phyloP scores from a whole-genome alignment of 2,888 invertebrate species.

The Abrostola triplasia region DNA sequence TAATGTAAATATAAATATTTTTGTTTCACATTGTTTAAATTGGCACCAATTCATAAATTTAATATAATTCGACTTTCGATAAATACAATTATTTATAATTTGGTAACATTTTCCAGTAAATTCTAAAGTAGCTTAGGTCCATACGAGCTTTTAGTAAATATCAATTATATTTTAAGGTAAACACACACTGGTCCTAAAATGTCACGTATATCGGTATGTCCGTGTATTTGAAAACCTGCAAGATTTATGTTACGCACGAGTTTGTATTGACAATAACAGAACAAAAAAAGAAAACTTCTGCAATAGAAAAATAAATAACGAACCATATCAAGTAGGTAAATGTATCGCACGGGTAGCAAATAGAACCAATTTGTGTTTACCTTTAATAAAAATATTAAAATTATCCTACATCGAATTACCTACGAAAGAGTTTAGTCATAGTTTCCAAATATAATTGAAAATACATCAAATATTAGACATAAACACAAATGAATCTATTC shows the following conservation, averaged over 20 bases:
- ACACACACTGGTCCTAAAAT: slow-evolving; percentile 1
- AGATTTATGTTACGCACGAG: too few species aligned
- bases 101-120: slow-evolving; percentile 38
- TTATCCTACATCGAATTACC: slow-evolving; percentile 30
- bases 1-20: slow-evolving; percentile 36
- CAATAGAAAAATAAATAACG: too few species aligned
- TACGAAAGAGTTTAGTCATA: slow-evolving; percentile 60
- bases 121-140: slow-evolving; percentile 37
- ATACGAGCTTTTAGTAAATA: slow-evolving; percentile 35
- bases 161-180: slow-evolving; percentile 22
- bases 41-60: slow-evolving; percentile 76
- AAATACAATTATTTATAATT: slow-evolving; percentile 39
- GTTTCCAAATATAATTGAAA: slow-evolving; percentile 56
- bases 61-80: slow-evolving; percentile 55
- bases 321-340: too few species aligned
- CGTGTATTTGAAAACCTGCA: too few species aligned
- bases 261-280: too few species aligned
- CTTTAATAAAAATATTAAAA: slow-evolving; percentile 34
- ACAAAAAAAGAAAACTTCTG: too few species aligned
- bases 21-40: slow-evolving; percentile 55
- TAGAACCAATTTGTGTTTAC: slow-evolving; percentile 2
- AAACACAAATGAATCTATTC: slow-evolving; percentile 46
- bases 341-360: background rate
- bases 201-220: too few species aligned
- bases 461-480: slow-evolving; percentile 53